Base-by-base conservation (phyloP, 2,888 invertebrate species). In the Caenorhabditis parvicauda region DNA sequence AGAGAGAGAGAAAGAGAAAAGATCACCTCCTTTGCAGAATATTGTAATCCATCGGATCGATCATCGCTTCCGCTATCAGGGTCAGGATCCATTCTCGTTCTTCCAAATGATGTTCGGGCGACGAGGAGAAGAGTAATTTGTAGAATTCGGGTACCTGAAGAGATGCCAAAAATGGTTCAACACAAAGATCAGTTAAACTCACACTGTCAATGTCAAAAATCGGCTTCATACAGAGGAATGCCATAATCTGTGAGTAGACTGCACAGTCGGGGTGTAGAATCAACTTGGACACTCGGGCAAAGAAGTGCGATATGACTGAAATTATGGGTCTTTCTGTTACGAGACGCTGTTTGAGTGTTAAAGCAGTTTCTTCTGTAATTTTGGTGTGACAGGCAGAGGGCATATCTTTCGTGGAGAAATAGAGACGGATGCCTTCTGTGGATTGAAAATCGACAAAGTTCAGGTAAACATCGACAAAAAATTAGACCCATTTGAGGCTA, bases 11-110 rank as follows among this genome's bases (percentile, higher is more conserved):
- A 32, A 32, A 12, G 9, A 9, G 35, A 50, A 1, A 54, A 12
- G 25, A 27, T 21, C 7, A 64, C 64, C 65, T 48, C 43, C 70
- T 72, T 51, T 89, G 86, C 21, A 89, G 86, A 2, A 90, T 84
- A 49, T 87, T 86, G 51, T 90, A 87, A 82, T 94, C 93, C 0
- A 86, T 84, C 72, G 88, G 87, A 0, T 88, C 87, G 76, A 88
- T 87, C 37, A 90, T 85, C 1, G 92, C 91, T 72, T 90, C 88
- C 17, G 85, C 84, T 29, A 93, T 85, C 7, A 91, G 83, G 71
- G 88, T 86, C 9, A 93, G 83, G 32, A 92, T 88, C 88, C 92
- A 94, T 25, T 85, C 83, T 42, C 90, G 85, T 74, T 90, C 88
- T 0, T 86, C 86, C 21, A 86, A 85, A 67, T 78, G 81, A 81